Evolutionary conservation across 2,113 vertebrate genomes (phyloP), one percentile per base, ranked within the genome.

Genomic region (Paedocypris sp.): DNA sequence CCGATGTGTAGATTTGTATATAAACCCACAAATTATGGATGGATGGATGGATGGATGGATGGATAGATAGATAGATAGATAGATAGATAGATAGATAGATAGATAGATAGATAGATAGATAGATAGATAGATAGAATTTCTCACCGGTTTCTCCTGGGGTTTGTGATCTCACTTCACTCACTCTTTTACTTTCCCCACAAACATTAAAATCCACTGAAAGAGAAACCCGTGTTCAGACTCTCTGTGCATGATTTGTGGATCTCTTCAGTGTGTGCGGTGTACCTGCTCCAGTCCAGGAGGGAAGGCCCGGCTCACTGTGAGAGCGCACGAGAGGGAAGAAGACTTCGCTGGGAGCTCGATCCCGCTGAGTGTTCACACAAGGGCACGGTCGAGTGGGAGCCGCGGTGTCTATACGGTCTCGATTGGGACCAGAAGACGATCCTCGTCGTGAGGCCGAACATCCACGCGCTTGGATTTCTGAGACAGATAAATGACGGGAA

Each of bases 281-380:
- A 70, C 94, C 90, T 13, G 80, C 81, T 2, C 70, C 73, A 4
- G 74, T 71, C 0, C 77, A 84, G 4, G 69, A 82, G 64, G 78
- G 70, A 16, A 95, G 79, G 0, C 89, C 90, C 0, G 94, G 94
- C 68, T 98, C 94, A 5, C 94, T 98, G 80, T 91, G 93, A 0
- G 91, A 92, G 76, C 93, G 80, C 15, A 88, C 59, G 2, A 87
- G 76, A 18, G 58, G 69, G 1, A 75, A 50, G 50, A 70, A 72
- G 2, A 64, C 69, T 5, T 82, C 79, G 1, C 76, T 75, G 12
- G 73, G 72, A 39, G 65, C 68, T 13, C 69, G 65, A 5, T 39
- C 62, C 19, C 56, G 71, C 4, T 76, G 83, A 22, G 84, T 83
- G 6, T 82, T 84, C 71, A 81, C 85, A 2, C 82, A 85, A 4